Percentiles rank a stretch among this genome's conserved stretches.
Conservation (phyloP, 1,140 invertebrate genomes). For the Caenorhabditis inopinata region DNA sequence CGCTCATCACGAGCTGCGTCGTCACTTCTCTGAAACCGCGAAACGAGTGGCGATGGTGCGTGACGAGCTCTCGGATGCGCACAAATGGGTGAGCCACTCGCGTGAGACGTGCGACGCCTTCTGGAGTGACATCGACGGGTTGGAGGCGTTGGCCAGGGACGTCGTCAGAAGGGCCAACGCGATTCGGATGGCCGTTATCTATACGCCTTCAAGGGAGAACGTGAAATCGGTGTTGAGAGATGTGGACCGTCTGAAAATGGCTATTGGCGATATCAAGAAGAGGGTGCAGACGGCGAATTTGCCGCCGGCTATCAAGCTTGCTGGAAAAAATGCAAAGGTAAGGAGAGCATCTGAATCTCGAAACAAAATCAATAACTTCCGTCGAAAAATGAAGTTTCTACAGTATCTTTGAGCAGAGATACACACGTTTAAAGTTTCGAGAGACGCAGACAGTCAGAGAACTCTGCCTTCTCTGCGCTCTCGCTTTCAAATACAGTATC, state of each 20-base stretch:
- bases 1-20: neutral
- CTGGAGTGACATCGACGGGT: constrained; percentile 50
- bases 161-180: neutral
- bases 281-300: constrained; percentile 9
- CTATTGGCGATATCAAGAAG: neutral
- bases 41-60: constrained; percentile 7
- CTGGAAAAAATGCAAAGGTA: constrained; percentile 8
- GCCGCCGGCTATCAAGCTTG: neutral
- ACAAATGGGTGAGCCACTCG: constrained; percentile 26
- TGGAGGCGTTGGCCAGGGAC: constrained; percentile 30
- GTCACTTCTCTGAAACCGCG: neutral
- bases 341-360: neutral
- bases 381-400: too few relatives aligned
- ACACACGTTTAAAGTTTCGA: too few relatives aligned
- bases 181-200: constrained; percentile 31
- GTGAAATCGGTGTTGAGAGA: neutral
- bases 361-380: too few relatives aligned
- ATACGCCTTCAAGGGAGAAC: constrained; percentile 33
- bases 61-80: constrained; percentile 42
- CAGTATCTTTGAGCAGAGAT: too few relatives aligned
- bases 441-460: too few relatives aligned
- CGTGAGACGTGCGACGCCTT: constrained; percentile 45
- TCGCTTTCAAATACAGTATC: too few relatives aligned
- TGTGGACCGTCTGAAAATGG: neutral
- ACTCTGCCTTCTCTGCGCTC: too few relatives aligned